Evolutionary conservation across 2,888 invertebrate genomes (phyloP), one percentile per base, ranked within the genome.

Genomic region (Trisateles emortualis): DNA sequence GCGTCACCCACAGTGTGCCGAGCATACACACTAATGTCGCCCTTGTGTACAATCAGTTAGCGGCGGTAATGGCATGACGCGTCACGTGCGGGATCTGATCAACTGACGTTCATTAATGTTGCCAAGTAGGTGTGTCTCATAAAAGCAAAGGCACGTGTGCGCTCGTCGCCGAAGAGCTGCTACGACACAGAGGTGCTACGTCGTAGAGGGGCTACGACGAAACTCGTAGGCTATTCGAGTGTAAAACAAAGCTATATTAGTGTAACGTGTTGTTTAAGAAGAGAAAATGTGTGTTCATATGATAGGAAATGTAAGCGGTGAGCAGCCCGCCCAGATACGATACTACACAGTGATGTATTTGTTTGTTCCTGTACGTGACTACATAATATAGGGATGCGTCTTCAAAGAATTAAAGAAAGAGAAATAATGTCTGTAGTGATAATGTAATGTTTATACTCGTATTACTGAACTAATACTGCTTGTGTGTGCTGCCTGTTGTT

Each of bases 71-170:
- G 5, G 47, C 29, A 19, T 26, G 35, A n/a, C 8, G 3, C 10
- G 6, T 11, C 5, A 13, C 14, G 6, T 1, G 3, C 26, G 26
- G n/a, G 24, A 33, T 14, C 17, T 43, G 39, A 51, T 59, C 29
- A 55, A 55, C 49, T 51, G 52, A 40, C 36, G 39, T 55, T 63
- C 59, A 65, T 63, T 65, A 63, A 55, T 60, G 55, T 52, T 49
- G 52, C 60, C 51, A 30, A 55, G 45, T 48, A 59, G 38, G 49
- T 41, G 56, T 63, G 55, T 49, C 50, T 53, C 48, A 52, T 65
- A 60, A 53, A 49, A 60, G 60, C 38, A 52, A 55, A 59, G 65
- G 48, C 60, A 50, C 47, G 54, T 35, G 52, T 44, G 54, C 17
- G 49, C 33, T n/a, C 9, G 32, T n/a, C 3, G 26, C 8, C 3